Evolutionary conservation across 2,888 invertebrate species (phyloP), one percentile per base, ranked within the genome.

Genomic region (Stenotaenia linearis): DNA sequence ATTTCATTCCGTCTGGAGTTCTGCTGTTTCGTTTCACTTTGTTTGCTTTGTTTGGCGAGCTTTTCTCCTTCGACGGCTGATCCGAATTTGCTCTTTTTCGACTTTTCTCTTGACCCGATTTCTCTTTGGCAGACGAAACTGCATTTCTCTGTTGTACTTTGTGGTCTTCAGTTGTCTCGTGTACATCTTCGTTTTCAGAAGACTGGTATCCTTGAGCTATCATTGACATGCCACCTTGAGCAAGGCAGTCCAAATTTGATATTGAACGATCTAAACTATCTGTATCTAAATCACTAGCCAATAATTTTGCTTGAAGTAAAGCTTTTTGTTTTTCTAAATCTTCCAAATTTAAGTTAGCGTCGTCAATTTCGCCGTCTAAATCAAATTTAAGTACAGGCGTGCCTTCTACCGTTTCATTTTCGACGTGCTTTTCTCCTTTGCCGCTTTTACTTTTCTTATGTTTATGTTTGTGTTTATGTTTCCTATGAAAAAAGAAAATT

Each of bases 261-360:
- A 37, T 18, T 12, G 56, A 18, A 15, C 56, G 45, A 77, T 79
- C 82, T 74, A 69, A 56, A 45, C 79, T 80, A 28, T 61, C 75
- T 45, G n/a, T 82, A 40, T 82, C 83, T 83, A 84, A 85, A 74
- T 82, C 83, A 82, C 81, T 83, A n/a, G 84, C 84, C 76, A 83
- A 83, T 7, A 86, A 82, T 80, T 85, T 85, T 21, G 86, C 86
- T 80, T 84, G 83, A 9, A 87, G 81, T 25, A 86, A 84, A 15
- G 85, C 85, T 78, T 86, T 83, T 7, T 86, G 85, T 35, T 85
- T 84, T 81, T 87, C 86, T 69, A 87, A 82, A 79, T 85, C 85
- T 79, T 85, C 84, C 69, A 86, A 80, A 81, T 85, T 83, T 78
- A 80, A 79, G n/a, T 80, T 40, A 23, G 32, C 45, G 56, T 79